phyloP scores from a whole-genome alignment of 1,140 invertebrate genomes.

The Drosophila orena region DNA sequence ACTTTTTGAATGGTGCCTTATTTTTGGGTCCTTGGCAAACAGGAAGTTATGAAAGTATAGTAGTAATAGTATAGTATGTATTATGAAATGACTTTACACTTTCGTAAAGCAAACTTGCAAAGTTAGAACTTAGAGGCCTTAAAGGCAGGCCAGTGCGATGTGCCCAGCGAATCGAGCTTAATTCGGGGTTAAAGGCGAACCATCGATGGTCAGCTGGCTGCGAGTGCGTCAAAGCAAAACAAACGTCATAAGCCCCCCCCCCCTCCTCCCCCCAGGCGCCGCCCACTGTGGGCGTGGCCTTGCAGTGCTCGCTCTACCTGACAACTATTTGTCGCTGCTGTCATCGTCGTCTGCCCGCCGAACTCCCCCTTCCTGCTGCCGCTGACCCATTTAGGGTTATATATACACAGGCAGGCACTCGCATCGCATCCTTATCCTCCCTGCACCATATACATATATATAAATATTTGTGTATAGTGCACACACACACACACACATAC shows the following conservation, averaged over 20 bases:
- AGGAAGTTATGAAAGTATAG: too few relatives aligned
- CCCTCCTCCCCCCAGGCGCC: too few relatives aligned
- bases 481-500: too few relatives aligned
- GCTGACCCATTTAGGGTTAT: constrained; percentile 66
- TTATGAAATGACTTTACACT: too few relatives aligned
- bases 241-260: constrained; percentile 66
- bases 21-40: constrained; percentile 66
- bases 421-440: background rate
- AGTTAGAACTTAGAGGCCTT: too few relatives aligned
- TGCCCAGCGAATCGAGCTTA: background rate
- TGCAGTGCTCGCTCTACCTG: constrained; percentile 57
- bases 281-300: constrained; percentile 45
- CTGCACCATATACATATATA: background rate
- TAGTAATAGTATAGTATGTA: too few relatives aligned
- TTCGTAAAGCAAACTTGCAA: too few relatives aligned
- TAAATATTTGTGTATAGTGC: too few relatives aligned
- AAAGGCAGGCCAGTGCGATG: background rate
- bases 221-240: constrained; percentile 70
- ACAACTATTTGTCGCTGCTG: constrained; percentile 66
- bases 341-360: constrained; percentile 11
- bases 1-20: constrained; percentile 48
- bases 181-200: constrained; percentile 25
- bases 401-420: constrained; percentile 26
- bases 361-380: constrained; percentile 9
- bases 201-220: constrained; percentile 27